A percentile compares a stretch with the other conserved stretches of the same genome.
phyloP scores from a whole-genome alignment of 2,113 vertebrate genomes.

The Nipponia nippon region DNA sequence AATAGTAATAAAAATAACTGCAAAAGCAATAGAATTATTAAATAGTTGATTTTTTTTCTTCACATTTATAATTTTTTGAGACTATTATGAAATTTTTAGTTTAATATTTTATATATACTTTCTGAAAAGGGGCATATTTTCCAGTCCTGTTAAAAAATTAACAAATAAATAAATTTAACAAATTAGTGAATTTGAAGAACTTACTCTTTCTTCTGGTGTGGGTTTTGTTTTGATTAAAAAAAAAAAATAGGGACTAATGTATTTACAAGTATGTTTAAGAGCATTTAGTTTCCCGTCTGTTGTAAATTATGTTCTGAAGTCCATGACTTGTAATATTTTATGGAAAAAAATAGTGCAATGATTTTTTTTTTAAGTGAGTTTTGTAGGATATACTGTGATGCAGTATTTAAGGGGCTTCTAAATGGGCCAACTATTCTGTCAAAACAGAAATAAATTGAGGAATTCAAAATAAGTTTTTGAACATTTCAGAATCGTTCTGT shows the following conservation, averaged over 20 bases:
- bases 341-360: background rate
- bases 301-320: background rate
- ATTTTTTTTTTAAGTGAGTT: background rate
- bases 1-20: background rate
- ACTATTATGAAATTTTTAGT: background rate
- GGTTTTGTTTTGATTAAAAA: background rate
- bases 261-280: background rate
- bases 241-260: background rate
- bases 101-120: background rate
- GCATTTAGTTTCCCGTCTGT: background rate
- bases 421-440: background rate
- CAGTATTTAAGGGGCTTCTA: background rate
- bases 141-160: background rate
- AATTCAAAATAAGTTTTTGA: background rate
- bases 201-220: background rate
- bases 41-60: background rate
- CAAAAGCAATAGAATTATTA: background rate
- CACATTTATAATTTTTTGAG: background rate
- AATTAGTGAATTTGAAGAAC: background rate
- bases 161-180: background rate
- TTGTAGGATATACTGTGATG: background rate
- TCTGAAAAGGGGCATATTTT: background rate
- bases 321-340: background rate
- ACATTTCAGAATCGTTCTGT: background rate
- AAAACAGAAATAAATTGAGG: background rate